These are phyloP conservation scores for Hormaphis cornu DNA, from an alignment of 1,140 invertebrate species.

Conservation along the genomic window DNA sequence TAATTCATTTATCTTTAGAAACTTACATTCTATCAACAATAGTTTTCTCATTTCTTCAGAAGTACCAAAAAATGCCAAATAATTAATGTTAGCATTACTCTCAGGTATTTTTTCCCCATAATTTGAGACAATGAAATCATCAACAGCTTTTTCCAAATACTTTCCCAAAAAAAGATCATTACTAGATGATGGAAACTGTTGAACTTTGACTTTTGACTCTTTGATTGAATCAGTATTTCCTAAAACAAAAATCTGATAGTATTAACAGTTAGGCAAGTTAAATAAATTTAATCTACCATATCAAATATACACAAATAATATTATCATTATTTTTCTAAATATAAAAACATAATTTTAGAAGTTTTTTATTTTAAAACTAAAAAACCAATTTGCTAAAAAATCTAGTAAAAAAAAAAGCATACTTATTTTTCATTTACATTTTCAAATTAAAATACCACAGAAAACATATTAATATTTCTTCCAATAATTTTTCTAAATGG, in stretches of 20 bases:
- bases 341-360: not conserved
- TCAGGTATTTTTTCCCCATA: not conserved
- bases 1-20: not conserved
- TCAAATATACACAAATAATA: too few species aligned
- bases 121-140: not conserved
- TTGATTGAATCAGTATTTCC: not conserved
- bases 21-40: slow-evolving; percentile 10
- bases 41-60: slow-evolving; percentile 10
- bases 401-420: too few species aligned
- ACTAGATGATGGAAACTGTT: slow-evolving; percentile 20
- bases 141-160: slow-evolving; percentile 15
- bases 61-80: slow-evolving; percentile 23
- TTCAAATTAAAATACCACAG: too few species aligned
- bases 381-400: too few species aligned
- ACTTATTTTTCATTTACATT: too few species aligned
- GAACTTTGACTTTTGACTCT: not conserved
- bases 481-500: too few species aligned
- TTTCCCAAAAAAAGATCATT: slow-evolving; percentile 18
- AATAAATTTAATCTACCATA: too few species aligned
- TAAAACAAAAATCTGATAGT: not conserved
- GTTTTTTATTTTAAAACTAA: too few species aligned
- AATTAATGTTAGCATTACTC: not conserved
- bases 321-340: too few species aligned
- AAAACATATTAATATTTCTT: too few species aligned
- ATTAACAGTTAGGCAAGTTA: too few species aligned